Percentiles rank a stretch among this genome's conserved stretches.
phyloP scores from a whole-genome alignment of 2,113 vertebrate species.

The Trematocara stigmaticum region DNA sequence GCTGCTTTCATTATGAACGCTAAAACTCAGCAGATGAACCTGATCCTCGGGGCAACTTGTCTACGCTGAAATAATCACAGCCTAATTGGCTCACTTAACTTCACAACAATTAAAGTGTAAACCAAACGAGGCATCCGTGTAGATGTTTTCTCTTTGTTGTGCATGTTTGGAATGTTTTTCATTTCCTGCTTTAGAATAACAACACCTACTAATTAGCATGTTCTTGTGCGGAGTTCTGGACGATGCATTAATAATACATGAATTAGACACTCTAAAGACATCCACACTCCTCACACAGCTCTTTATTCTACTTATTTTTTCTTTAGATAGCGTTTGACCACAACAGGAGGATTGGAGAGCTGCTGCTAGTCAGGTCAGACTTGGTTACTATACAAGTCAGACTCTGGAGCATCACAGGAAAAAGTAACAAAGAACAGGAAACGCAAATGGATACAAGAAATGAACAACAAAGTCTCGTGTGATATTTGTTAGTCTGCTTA shows the following conservation, averaged over 20 bases:
- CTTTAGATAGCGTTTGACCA: conserved; percentile 42
- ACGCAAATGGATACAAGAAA: not conserved
- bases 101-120: conserved; percentile 65
- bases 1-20: conserved; percentile 26
- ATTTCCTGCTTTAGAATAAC: conserved; percentile 50
- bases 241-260: conserved; percentile 62
- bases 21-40: conserved; percentile 34
- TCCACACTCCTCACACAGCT: not conserved
- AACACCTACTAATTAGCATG: conserved; percentile 62
- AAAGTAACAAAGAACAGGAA: not conserved
- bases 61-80: conserved; percentile 58
- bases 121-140: conserved; percentile 48
- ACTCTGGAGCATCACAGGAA: not conserved
- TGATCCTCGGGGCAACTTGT: conserved; percentile 46
- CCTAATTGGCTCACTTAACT: conserved; percentile 71
- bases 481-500: conserved; percentile 59
- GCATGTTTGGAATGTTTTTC: conserved; percentile 33
- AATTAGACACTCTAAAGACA: conserved; percentile 51
- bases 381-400: not conserved
- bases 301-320: conserved; percentile 40
- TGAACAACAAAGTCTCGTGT: conserved; percentile 55
- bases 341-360: not conserved
- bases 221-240: conserved; percentile 28
- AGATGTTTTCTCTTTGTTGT: conserved; percentile 38
- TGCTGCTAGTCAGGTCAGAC: not conserved